Evolutionary conservation across 2,797 vertebrate genomes (phyloP).

Genomic region (Tapera naevia): DNA sequence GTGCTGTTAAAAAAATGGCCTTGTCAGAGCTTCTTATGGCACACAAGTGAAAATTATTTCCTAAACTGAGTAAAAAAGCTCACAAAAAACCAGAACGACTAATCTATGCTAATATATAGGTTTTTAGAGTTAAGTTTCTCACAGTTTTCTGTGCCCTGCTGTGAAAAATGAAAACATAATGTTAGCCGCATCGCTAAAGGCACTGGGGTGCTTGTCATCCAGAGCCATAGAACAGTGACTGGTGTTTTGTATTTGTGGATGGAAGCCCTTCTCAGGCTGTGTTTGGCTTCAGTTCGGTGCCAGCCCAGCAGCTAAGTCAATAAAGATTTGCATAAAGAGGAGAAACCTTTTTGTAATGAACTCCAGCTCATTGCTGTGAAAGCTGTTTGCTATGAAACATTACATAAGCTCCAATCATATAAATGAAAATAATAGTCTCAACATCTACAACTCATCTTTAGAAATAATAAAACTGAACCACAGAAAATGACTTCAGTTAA

Average conservation of each 20-base stretch:
- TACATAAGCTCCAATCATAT: neutral
- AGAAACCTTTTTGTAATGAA: neutral
- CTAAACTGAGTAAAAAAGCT: neutral
- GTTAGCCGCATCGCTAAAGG: neutral
- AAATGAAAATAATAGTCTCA: neutral
- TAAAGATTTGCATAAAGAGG: neutral
- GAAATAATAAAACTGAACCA: neutral
- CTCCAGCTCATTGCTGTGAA: neutral
- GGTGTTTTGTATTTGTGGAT: neutral
- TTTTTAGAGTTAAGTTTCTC: neutral
- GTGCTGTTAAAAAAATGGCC: neutral
- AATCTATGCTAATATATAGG: neutral
- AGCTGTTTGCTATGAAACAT: neutral
- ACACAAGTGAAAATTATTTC: neutral
- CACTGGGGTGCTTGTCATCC: neutral
- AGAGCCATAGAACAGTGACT: neutral
- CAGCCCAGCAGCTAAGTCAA: neutral
- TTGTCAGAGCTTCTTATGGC: neutral
- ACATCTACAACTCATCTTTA: neutral
- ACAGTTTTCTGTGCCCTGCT: neutral
- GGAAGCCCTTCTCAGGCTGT: neutral
- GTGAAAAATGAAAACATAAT: neutral
- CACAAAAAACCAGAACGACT: neutral
- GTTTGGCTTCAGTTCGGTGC: neutral
- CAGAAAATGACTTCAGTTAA: constrained; percentile 5